phyloP scores from a whole-genome alignment of 1,140 invertebrate species.

The Amyelois transitella region DNA sequence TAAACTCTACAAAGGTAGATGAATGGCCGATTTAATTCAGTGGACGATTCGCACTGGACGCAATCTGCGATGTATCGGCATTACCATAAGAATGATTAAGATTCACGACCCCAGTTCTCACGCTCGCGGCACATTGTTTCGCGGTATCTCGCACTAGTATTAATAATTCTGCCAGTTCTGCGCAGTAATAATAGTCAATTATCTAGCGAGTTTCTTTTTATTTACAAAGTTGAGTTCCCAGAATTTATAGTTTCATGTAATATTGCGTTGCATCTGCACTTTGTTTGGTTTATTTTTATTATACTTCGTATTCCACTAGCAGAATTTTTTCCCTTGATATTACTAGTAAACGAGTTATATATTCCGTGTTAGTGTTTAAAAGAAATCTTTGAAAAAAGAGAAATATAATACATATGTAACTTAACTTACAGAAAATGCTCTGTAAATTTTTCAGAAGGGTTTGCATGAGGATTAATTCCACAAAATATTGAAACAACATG shows the following conservation, averaged over 20 bases:
- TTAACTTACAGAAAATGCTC: too few relatives aligned
- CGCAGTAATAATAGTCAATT: constrained; percentile 14
- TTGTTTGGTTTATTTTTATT: not conserved
- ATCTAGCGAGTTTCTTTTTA: not conserved
- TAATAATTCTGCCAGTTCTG: constrained; percentile 31
- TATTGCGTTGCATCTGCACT: not conserved
- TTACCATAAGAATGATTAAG: constrained; percentile 55
- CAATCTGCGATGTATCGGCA: constrained; percentile 47
- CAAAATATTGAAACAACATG: not conserved
- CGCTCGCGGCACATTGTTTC: constrained; percentile 36
- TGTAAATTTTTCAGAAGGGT: too few relatives aligned
- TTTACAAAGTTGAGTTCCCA: not conserved
- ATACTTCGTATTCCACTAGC: too few relatives aligned
- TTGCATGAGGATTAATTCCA: not conserved
- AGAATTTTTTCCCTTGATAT: too few relatives aligned
- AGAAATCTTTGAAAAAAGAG: too few relatives aligned
- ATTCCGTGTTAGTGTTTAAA: too few relatives aligned
- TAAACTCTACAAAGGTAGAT: constrained; percentile 42
- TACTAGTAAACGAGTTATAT: too few relatives aligned
- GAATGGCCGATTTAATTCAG: constrained; percentile 47
- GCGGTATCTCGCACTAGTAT: constrained; percentile 20
- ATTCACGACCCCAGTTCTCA: constrained; percentile 35
- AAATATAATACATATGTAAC: too few relatives aligned
- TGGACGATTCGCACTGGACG: constrained; percentile 42
- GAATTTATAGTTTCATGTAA: not conserved